These are phyloP conservation scores for Pangasius mekongensis DNA, from an alignment of 2,797 vertebrate species.

Conservation along the genomic window DNA sequence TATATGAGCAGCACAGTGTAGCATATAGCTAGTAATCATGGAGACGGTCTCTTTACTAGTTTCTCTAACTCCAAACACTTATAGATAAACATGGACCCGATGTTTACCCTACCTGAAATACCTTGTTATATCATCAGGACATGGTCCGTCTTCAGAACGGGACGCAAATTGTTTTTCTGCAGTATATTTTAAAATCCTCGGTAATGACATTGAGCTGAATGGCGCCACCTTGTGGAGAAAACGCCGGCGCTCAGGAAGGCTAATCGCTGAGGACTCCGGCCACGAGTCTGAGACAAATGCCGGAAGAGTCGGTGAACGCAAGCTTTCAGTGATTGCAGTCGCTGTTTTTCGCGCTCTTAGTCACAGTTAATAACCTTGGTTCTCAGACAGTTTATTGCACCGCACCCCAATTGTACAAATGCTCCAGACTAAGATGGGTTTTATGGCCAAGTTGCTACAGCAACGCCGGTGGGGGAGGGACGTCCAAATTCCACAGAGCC, in stretches of 20 bases:
- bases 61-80: background rate
- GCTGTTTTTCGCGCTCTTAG: conserved; percentile 77
- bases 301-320: conserved; percentile 71
- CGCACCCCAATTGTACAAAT: conserved; percentile 83
- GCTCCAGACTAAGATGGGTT: conserved; percentile 85
- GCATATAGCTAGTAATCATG: background rate
- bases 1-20: background rate
- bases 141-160: conserved; percentile 43
- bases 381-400: conserved; percentile 87
- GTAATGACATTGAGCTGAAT: conserved; percentile 99
- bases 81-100: background rate
- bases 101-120: conserved; percentile 55
- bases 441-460: conserved; percentile 94
- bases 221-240: conserved; percentile 90
- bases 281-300: conserved; percentile 69
- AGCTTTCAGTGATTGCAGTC: conserved; percentile 74
- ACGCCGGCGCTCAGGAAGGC: background rate
- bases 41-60: background rate
- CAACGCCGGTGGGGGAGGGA: conserved; percentile 68
- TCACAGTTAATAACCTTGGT: conserved; percentile 88
- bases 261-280: conserved; percentile 63
- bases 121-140: conserved; percentile 34
- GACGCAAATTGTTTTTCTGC: conserved; percentile 40
- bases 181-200: conserved; percentile 75
- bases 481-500: conserved; percentile 87